phyloP scores from a whole-genome alignment of 2,888 invertebrate species.

The Argyresthia goedartella region DNA sequence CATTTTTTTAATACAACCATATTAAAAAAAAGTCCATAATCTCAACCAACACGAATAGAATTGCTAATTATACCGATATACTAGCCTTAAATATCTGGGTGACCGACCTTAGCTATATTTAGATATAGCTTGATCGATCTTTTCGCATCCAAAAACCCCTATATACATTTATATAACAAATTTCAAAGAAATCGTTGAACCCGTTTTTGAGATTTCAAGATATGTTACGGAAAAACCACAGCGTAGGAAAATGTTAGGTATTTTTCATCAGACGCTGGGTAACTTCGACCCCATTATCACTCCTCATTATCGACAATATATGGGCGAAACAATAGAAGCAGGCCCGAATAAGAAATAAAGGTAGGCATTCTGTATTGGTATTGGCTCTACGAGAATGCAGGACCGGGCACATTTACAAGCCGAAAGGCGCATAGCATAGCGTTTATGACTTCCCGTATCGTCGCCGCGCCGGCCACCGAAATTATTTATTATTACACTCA shows the following conservation, averaged over 20 bases:
- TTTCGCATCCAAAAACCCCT: too few relatives aligned
- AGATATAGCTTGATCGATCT: too few relatives aligned
- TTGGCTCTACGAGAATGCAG: not conserved
- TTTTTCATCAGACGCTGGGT: not conserved
- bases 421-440: slow-evolving; percentile 25
- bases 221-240: not conserved
- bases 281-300: not conserved
- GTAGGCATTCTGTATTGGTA: not conserved
- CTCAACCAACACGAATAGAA: too few relatives aligned
- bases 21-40: too few relatives aligned
- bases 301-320: not conserved
- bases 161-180: too few relatives aligned
- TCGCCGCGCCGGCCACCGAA: slow-evolving; percentile 26
- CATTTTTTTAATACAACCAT: too few relatives aligned
- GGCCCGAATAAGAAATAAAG: not conserved
- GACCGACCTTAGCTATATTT: too few relatives aligned
- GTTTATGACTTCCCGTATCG: slow-evolving; percentile 59
- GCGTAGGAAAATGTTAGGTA: too few relatives aligned
- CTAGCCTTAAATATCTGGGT: too few relatives aligned
- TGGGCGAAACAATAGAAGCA: not conserved
- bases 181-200: too few relatives aligned
- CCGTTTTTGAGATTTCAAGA: not conserved
- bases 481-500: slow-evolving; percentile 30
- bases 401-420: slow-evolving; percentile 3
- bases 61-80: too few relatives aligned